Evolutionary conservation across 2,888 invertebrate species (phyloP).

Genomic region (Listrodromus nycthemerus): DNA sequence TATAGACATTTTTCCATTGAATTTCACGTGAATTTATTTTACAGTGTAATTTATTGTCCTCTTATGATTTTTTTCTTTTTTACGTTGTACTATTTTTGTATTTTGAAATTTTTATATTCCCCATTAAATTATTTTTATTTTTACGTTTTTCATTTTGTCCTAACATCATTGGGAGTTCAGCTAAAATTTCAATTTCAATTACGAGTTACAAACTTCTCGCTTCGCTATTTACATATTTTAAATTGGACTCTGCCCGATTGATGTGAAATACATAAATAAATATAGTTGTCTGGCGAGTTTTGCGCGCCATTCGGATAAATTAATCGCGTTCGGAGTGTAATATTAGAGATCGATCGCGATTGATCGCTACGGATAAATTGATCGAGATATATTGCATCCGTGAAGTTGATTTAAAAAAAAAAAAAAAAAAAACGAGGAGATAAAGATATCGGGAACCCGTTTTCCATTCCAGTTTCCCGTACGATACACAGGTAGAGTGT

Average conservation of each 20-base stretch:
- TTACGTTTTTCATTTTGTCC: too few species aligned
- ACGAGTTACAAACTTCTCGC: too few species aligned
- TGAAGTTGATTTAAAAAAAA: constrained; percentile 12
- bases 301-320: neutral
- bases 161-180: too few species aligned
- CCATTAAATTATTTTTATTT: neutral
- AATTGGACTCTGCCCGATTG: too few species aligned
- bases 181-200: too few species aligned
- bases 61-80: neutral
- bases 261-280: too few species aligned
- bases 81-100: too few species aligned
- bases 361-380: constrained; percentile 25
- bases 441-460: constrained; percentile 49
- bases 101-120: too few species aligned
- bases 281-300: neutral
- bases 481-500: constrained; percentile 10
- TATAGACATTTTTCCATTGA: too few species aligned
- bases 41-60: neutral
- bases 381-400: constrained; percentile 10
- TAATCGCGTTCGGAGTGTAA: constrained; percentile 2
- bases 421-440: neutral
- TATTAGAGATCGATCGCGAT: neutral
- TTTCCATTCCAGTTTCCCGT: constrained; percentile 59
- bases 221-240: too few species aligned
- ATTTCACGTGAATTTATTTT: too few species aligned